Percentiles rank a stretch among this genome's conserved stretches.
phyloP scores from a whole-genome alignment of 2,888 invertebrate species.

The Bellardia bayeri region DNA sequence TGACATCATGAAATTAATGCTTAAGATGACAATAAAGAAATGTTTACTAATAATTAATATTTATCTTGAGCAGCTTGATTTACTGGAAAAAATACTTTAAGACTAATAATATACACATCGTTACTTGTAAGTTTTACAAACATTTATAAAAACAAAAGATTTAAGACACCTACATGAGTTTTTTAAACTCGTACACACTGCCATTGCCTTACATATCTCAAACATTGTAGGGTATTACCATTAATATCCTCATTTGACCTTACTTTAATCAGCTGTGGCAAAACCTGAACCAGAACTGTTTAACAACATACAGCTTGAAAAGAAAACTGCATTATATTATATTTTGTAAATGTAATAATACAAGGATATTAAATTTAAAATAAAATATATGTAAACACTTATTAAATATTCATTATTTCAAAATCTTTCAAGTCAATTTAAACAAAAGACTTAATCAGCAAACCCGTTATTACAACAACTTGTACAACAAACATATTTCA shows the following conservation, averaged over 20 bases:
- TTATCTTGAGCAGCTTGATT: neutral
- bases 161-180: too few species aligned
- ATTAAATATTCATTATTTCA: neutral
- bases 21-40: neutral
- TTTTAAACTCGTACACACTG: too few species aligned
- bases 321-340: neutral
- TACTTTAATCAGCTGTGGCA: neutral
- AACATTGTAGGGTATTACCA: neutral
- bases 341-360: neutral
- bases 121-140: too few species aligned
- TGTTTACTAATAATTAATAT: neutral
- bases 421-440: neutral
- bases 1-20: neutral
- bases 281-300: neutral
- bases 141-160: too few species aligned
- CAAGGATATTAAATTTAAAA: neutral
- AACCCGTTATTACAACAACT: neutral
- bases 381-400: neutral
- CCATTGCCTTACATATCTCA: too few species aligned
- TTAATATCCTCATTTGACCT: neutral
- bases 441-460: slow-evolving; percentile 7
- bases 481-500: neutral
- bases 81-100: too few species aligned
- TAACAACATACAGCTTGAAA: neutral
- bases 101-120: too few species aligned